Conservation (phyloP, 2,113 vertebrate genomes). For the Cinclus mexicanus region DNA sequence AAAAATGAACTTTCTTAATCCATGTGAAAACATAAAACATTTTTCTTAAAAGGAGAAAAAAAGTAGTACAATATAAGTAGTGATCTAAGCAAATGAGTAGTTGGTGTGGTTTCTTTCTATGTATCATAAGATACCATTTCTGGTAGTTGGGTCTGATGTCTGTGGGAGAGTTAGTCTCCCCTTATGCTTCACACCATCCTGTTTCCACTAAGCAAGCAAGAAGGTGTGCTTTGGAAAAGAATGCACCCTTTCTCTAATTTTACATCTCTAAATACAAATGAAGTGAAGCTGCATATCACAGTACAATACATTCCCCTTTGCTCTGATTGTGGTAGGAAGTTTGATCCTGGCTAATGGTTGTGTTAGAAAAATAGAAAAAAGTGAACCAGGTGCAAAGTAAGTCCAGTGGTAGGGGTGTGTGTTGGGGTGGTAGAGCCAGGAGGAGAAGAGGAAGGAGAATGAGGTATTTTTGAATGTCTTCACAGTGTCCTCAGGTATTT, state of each 20-base stretch:
- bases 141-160: not conserved
- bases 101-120: not conserved
- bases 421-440: not conserved
- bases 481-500: not conserved
- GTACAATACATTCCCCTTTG: not conserved
- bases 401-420: not conserved
- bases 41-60: not conserved
- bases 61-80: not conserved
- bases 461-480: not conserved
- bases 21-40: not conserved
- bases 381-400: fast-evolving
- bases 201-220: not conserved
- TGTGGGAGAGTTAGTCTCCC: not conserved
- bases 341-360: not conserved
- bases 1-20: not conserved
- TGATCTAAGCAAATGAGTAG: not conserved
- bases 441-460: not conserved
- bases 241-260: not conserved
- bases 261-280: not conserved
- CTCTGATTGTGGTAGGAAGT: not conserved
- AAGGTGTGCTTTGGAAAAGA: not conserved
- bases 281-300: not conserved
- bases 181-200: not conserved
- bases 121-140: not conserved
- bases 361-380: not conserved